A percentile compares a stretch with the other conserved stretches of the same genome.
Evolutionary conservation across 2,888 invertebrate species (phyloP).

Genomic region (Cerceris rybyensis): DNA sequence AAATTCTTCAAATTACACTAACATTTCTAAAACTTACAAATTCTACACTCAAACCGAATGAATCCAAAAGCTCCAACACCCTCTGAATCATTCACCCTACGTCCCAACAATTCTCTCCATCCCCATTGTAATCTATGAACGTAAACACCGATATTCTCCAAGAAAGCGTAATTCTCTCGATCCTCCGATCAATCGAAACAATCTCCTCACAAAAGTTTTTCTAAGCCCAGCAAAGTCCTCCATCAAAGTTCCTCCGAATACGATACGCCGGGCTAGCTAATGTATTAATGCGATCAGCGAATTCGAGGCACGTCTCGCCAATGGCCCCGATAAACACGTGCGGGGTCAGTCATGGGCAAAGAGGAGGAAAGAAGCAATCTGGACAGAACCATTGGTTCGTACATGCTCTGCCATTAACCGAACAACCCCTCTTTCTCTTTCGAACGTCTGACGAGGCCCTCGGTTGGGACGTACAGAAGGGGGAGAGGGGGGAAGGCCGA

Average conservation of each 20-base stretch:
- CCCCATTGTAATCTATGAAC: not conserved
- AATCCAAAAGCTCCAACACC: too few relatives aligned
- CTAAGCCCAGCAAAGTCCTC: not conserved
- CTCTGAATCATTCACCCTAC: too few relatives aligned
- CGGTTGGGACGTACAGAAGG: slow-evolving; percentile 5
- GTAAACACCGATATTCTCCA: not conserved
- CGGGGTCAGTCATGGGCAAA: slow-evolving; percentile 5
- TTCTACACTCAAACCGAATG: too few relatives aligned
- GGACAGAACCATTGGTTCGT: slow-evolving; percentile 8
- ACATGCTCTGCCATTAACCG: slow-evolving; percentile 40
- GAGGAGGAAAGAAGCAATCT: slow-evolving; percentile 16
- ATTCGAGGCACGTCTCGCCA: slow-evolving; percentile 50
- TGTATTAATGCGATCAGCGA: slow-evolving; percentile 24
- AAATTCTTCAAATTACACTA: too few relatives aligned
- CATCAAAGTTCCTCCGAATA: not conserved
- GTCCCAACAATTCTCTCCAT: too few relatives aligned
- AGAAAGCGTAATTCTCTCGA: not conserved
- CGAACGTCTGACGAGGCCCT: not conserved
- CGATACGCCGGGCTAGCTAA: not conserved
- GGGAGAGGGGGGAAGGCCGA: slow-evolving; percentile 20
- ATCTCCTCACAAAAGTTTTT: too few relatives aligned
- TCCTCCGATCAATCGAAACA: not conserved
- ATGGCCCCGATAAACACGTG: slow-evolving; percentile 50
- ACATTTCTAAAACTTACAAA: too few relatives aligned
- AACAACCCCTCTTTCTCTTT: slow-evolving; percentile 10